Percentiles rank a stretch among this genome's conserved stretches.
phyloP scores from a whole-genome alignment of 1,140 invertebrate genomes.

The Liolophura sinensis region DNA sequence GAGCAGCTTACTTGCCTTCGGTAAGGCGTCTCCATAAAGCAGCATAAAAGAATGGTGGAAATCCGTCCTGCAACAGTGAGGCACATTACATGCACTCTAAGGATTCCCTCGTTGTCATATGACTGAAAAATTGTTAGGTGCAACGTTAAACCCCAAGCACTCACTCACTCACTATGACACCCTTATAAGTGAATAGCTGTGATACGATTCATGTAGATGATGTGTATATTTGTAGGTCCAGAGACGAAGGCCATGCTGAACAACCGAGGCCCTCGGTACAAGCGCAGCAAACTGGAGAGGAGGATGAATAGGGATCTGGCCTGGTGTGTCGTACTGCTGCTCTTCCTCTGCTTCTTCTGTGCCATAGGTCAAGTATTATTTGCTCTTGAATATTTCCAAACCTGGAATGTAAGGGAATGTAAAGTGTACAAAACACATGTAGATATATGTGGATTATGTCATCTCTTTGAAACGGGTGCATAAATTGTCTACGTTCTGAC shows the following conservation, averaged over 20 bases:
- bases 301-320: constrained; percentile 95
- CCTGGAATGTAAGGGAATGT: neutral
- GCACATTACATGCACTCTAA: too few species aligned
- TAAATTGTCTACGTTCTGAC: neutral
- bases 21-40: too few species aligned
- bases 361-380: constrained; percentile 68
- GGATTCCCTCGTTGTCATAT: too few species aligned
- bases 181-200: too few species aligned
- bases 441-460: neutral
- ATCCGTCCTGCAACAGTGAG: too few species aligned
- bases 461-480: neutral
- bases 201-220: neutral
- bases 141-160: too few species aligned
- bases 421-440: too few species aligned
- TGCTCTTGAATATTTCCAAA: neutral
- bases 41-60: too few species aligned
- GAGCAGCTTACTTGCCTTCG: too few species aligned
- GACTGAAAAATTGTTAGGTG: too few species aligned
- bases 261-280: constrained; percentile 94
- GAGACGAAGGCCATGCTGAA: constrained; percentile 99
- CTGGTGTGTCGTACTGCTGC: constrained; percentile 92
- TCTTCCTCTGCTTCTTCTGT: constrained; percentile 88
- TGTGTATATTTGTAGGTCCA: constrained; percentile 68
- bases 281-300: constrained; percentile 87
- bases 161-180: too few species aligned